Conservation (phyloP, 2,113 vertebrate genomes). For the Corythaeola cristata region DNA sequence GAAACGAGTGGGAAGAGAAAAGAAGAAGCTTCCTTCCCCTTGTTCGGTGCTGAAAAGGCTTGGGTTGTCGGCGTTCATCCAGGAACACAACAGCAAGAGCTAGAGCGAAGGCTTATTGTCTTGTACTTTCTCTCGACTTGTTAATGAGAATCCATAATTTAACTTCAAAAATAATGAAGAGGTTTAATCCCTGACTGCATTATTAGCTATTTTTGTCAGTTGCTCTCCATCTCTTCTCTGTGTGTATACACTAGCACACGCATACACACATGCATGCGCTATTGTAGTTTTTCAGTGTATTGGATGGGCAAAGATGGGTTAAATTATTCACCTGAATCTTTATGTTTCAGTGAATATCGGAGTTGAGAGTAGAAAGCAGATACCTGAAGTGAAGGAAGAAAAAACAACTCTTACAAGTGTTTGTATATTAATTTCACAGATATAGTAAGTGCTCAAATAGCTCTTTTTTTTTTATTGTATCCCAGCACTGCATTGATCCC, state of each 20-base stretch:
- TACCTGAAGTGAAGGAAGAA: not conserved
- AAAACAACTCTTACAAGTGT: not conserved
- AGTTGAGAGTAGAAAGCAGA: not conserved
- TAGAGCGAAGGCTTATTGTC: not conserved
- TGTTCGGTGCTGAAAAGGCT: not conserved
- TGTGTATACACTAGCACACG: accelerated
- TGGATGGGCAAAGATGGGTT: not conserved
- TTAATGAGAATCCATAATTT: not conserved
- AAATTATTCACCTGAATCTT: not conserved
- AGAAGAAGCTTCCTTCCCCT: not conserved
- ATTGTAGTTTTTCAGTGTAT: not conserved
- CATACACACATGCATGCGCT: accelerated
- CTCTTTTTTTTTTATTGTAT: not conserved
- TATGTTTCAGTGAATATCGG: not conserved
- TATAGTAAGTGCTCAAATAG: not conserved
- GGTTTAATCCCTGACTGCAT: not conserved
- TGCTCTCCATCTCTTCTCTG: not conserved
- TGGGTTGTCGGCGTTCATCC: not conserved
- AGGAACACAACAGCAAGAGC: not conserved
- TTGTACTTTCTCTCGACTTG: not conserved
- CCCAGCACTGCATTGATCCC: not conserved
- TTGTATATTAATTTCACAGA: not conserved
- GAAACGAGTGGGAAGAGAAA: not conserved
- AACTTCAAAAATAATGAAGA: not conserved
- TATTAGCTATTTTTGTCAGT: not conserved